Evolutionary conservation across 2,113 vertebrate genomes (phyloP).

Genomic region (Hypocryptadius cinnamomeus): DNA sequence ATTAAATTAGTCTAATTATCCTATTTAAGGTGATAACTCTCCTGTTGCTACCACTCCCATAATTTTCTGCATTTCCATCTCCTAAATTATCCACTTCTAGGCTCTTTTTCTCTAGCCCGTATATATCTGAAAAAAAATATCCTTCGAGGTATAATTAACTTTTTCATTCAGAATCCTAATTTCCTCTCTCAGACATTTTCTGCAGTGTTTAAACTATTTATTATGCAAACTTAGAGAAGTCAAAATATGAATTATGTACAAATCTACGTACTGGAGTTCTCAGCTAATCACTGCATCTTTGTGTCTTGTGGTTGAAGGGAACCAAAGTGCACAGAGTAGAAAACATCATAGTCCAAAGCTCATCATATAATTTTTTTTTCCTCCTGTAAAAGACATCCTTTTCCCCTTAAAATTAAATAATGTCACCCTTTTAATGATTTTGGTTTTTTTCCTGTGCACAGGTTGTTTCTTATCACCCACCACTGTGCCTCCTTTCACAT

Average conservation of each 20-base stretch:
- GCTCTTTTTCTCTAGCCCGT: constrained; percentile 13
- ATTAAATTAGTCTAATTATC: constrained; percentile 76
- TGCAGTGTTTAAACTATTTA: constrained; percentile 77
- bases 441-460: not conserved
- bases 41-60: constrained; percentile 65
- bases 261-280: constrained; percentile 54
- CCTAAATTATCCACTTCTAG: constrained; percentile 71
- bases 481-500: not conserved
- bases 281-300: constrained; percentile 65
- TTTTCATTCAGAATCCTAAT: constrained; percentile 79
- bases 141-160: constrained; percentile 81
- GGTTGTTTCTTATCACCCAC: not conserved
- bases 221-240: constrained; percentile 75
- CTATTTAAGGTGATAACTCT: constrained; percentile 72
- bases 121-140: constrained; percentile 66
- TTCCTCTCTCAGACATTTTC: constrained; percentile 71
- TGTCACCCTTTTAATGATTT: not conserved
- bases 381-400: not conserved
- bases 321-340: constrained; percentile 11
- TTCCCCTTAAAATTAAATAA: not conserved
- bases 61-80: constrained; percentile 66
- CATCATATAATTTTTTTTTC: not conserved
- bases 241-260: constrained; percentile 77
- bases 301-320: constrained; percentile 55
- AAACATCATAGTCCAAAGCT: not conserved